Conservation (phyloP, 2,797 vertebrate genomes). For the Rhodeus uyekii region DNA sequence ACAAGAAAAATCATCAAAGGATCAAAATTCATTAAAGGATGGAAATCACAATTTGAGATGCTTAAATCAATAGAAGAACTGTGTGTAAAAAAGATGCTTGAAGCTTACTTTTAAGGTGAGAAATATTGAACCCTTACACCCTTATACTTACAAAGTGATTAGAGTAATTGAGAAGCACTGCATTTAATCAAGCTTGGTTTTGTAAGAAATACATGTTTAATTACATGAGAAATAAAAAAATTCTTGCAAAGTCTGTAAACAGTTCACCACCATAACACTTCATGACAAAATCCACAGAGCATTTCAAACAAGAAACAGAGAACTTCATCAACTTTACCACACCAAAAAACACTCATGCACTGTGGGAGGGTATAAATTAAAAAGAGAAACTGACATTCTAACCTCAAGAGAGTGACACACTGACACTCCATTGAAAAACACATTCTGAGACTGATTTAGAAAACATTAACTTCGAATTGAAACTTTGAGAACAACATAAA, state of each 20-base stretch:
- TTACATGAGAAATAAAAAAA: constrained; percentile 77
- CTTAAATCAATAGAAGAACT: not conserved
- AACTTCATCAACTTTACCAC: constrained; percentile 63
- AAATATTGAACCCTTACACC: not conserved
- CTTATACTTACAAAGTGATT: not conserved
- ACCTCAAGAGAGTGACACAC: constrained; percentile 71
- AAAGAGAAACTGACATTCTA: constrained; percentile 66
- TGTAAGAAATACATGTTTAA: constrained; percentile 72
- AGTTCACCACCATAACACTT: constrained; percentile 83
- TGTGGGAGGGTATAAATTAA: constrained; percentile 61
- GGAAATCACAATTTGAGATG: not conserved
- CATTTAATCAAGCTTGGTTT: constrained; percentile 36
- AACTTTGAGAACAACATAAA: constrained; percentile 51
- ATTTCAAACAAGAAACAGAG: constrained; percentile 67
- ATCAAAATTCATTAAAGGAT: too few relatives aligned
- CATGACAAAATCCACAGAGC: constrained; percentile 72
- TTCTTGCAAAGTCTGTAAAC: constrained; percentile 82
- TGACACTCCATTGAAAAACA: constrained; percentile 70
- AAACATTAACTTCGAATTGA: constrained; percentile 66
- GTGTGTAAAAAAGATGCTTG: not conserved
- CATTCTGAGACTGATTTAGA: constrained; percentile 71
- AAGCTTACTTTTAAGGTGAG: not conserved
- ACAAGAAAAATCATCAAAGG: too few relatives aligned
- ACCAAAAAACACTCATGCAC: constrained; percentile 77
- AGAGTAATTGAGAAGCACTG: not conserved